Percentiles rank a stretch among this genome's conserved stretches.
Conservation (phyloP, 1,140 invertebrate genomes). For the Calliphora vicina region DNA sequence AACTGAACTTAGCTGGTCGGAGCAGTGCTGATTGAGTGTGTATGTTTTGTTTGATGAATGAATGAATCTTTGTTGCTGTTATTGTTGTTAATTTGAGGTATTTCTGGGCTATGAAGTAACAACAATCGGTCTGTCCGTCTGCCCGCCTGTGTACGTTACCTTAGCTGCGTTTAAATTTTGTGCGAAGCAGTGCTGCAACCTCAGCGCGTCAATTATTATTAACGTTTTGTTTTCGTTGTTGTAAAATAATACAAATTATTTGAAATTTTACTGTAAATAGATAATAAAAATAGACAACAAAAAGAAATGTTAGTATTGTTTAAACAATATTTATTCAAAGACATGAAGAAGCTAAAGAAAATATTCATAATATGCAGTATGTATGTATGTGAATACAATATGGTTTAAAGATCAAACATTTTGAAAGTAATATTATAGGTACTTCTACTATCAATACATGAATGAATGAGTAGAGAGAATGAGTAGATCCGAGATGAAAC, state of each 20-base stretch:
- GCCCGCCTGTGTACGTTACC: neutral
- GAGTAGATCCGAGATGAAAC: too few species aligned
- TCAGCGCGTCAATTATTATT: neutral
- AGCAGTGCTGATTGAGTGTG: conserved; percentile 47
- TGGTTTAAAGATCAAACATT: neutral
- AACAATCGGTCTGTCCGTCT: neutral
- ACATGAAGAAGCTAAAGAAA: neutral
- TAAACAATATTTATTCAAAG: neutral
- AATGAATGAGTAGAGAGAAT: too few species aligned
- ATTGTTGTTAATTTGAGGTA: conserved; percentile 1
- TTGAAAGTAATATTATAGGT: neutral
- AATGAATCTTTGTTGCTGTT: conserved; percentile 2
- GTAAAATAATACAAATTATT: neutral
- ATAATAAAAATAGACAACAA: neutral
- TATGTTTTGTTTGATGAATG: neutral
- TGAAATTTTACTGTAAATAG: neutral
- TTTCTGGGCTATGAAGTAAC: neutral
- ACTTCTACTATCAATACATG: too few species aligned
- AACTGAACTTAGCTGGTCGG: too few species aligned
- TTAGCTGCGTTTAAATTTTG: neutral
- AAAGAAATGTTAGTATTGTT: neutral
- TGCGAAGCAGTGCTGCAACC: neutral
- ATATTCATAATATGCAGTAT: neutral
- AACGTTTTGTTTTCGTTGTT: neutral
- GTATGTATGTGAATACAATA: neutral